phyloP scores from a whole-genome alignment of 2,113 vertebrate genomes.

The Genyomyrus donnyi region DNA sequence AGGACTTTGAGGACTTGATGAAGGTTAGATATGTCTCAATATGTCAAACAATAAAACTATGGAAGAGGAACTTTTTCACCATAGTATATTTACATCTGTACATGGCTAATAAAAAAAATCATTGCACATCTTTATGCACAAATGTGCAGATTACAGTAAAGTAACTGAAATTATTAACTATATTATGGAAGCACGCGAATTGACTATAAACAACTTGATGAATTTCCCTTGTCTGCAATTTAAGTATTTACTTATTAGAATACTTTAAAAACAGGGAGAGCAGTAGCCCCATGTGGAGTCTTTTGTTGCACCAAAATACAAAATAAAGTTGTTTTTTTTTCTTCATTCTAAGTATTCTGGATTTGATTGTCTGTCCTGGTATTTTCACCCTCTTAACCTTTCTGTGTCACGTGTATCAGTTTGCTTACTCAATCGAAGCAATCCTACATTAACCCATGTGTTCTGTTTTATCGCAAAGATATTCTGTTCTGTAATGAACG shows the following conservation, averaged over 20 bases:
- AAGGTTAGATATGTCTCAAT: not conserved
- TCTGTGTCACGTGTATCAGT: not conserved
- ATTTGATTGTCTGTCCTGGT: not conserved
- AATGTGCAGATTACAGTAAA: not conserved
- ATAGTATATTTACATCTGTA: not conserved
- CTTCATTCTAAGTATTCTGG: not conserved
- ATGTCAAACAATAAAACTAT: not conserved
- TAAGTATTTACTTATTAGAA: not conserved
- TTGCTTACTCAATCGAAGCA: not conserved
- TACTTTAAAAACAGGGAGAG: not conserved
- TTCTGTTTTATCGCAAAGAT: not conserved
- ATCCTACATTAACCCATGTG: not conserved
- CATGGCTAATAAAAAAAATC: not conserved
- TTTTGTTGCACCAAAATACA: not conserved
- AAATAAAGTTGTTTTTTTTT: not conserved
- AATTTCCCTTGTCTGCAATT: not conserved
- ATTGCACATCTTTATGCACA: not conserved
- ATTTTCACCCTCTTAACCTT: not conserved
- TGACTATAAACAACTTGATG: not conserved
- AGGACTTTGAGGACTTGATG: not conserved
- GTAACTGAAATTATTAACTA: not conserved
- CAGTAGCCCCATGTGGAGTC: not conserved
- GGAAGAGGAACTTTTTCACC: not conserved
- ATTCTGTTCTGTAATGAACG: not conserved
- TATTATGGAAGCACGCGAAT: not conserved